Evolutionary conservation across 2,888 invertebrate species (phyloP).

Genomic region (Congeria kusceri): DNA sequence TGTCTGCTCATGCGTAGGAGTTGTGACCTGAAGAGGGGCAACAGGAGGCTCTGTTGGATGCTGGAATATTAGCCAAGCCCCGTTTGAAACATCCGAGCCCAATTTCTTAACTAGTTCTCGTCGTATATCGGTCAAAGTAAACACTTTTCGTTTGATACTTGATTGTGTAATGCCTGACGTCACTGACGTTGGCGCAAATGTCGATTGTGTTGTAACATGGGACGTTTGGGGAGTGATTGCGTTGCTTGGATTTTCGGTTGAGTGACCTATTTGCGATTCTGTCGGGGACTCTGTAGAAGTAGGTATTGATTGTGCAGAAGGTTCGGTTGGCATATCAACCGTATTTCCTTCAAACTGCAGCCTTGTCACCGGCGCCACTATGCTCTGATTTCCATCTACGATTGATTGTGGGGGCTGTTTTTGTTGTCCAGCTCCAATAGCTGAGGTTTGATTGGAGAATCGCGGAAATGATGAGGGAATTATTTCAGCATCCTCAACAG

Average conservation of each 20-base stretch:
- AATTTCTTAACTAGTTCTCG: slow-evolving; percentile 17
- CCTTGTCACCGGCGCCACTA: too few relatives aligned
- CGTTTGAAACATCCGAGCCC: slow-evolving; percentile 12
- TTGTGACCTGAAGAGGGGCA: background rate
- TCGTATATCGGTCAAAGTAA: slow-evolving; percentile 11
- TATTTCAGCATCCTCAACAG: too few relatives aligned
- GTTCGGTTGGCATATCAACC: background rate
- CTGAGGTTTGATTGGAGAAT: too few relatives aligned
- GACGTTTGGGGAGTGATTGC: too few relatives aligned
- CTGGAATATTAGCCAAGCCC: slow-evolving; percentile 6
- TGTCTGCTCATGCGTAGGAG: background rate
- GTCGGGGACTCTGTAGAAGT: background rate
- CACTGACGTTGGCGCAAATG: too few relatives aligned
- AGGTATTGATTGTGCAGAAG: background rate
- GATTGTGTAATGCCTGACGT: too few relatives aligned
- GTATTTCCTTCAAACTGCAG: background rate
- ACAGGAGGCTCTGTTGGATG: slow-evolving; percentile 4
- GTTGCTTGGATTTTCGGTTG: background rate
- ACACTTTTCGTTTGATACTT: background rate
- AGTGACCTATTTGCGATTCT: background rate
- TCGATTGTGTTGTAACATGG: too few relatives aligned
- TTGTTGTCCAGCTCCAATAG: too few relatives aligned
- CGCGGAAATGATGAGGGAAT: too few relatives aligned
- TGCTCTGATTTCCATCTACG: too few relatives aligned
- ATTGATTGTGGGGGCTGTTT: too few relatives aligned